A percentile compares a stretch with the other conserved stretches of the same genome.
phyloP scores from a whole-genome alignment of 1,140 invertebrate genomes.

The Aethina tumida region DNA sequence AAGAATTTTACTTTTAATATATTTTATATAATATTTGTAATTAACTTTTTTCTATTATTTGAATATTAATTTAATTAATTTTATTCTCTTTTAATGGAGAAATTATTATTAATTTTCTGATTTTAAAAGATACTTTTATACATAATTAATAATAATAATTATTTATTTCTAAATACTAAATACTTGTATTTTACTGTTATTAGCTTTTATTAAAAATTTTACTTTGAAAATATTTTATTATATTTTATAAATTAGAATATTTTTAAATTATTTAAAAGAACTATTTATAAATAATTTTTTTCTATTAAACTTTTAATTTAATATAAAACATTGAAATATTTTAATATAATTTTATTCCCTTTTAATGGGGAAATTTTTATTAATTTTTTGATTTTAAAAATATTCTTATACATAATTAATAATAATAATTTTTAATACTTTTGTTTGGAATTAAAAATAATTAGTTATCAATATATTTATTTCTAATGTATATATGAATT shows the following conservation, averaged over 20 bases:
- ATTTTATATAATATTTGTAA: too few species aligned
- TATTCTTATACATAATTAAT: not conserved
- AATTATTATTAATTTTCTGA: not conserved
- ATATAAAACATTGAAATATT: too few species aligned
- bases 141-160: not conserved
- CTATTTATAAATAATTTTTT: too few species aligned
- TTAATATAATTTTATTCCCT: not conserved
- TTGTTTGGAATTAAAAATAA: too few species aligned
- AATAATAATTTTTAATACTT: not conserved
- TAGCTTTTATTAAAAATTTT: constrained; percentile 40
- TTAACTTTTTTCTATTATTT: too few species aligned
- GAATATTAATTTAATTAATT: not conserved
- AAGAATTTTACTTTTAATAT: too few species aligned
- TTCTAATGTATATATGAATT: too few species aligned
- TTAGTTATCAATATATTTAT: too few species aligned
- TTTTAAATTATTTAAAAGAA: too few species aligned
- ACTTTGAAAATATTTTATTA: constrained; percentile 47
- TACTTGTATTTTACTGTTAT: not conserved
- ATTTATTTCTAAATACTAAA: not conserved
- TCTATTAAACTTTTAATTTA: too few species aligned
- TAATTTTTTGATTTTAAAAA: not conserved
- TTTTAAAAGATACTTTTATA: not conserved
- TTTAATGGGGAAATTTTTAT: not conserved
- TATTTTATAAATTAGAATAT: too few species aligned
- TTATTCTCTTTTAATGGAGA: not conserved